Percentiles rank a stretch among this genome's conserved stretches.
Evolutionary conservation across 2,888 invertebrate genomes (phyloP).

Genomic region (Diarsia brunnea): DNA sequence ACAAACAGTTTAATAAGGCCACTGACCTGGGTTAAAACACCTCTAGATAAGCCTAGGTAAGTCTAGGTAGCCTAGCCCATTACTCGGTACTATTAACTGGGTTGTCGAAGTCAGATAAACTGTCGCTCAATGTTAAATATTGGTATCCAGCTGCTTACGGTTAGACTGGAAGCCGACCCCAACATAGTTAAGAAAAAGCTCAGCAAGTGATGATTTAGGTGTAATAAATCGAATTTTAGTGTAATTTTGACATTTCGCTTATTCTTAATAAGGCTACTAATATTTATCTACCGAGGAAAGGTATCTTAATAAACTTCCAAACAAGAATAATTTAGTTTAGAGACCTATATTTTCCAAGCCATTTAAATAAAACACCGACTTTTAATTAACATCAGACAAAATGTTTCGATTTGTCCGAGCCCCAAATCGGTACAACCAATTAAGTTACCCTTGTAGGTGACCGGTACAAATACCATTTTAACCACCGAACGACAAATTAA

Average conservation of each 20-base stretch:
- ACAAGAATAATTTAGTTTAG: not conserved
- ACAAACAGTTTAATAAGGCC: too few species aligned
- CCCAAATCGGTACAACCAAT: conserved; percentile 36
- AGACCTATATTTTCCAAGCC: not conserved
- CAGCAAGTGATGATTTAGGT: not conserved
- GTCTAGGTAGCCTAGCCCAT: too few species aligned
- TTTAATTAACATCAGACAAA: conserved; percentile 27
- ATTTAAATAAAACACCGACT: not conserved
- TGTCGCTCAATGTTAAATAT: too few species aligned
- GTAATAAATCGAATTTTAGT: not conserved
- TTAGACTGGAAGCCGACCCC: too few species aligned
- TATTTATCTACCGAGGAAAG: not conserved
- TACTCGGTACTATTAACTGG: too few species aligned
- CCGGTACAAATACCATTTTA: conserved; percentile 9
- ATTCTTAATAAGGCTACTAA: too few species aligned
- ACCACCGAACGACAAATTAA: conserved; percentile 34
- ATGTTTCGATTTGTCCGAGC: conserved; percentile 18
- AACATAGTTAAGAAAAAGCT: too few species aligned
- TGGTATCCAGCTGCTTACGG: too few species aligned
- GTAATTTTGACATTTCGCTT: not conserved
- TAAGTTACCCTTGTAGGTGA: conserved; percentile 12
- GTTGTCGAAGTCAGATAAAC: too few species aligned
- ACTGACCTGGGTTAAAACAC: too few species aligned
- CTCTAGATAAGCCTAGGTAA: too few species aligned
- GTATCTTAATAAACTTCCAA: not conserved